phyloP scores from a whole-genome alignment of 2,113 vertebrate genomes.

The Poeciliopsis turrubarensis region DNA sequence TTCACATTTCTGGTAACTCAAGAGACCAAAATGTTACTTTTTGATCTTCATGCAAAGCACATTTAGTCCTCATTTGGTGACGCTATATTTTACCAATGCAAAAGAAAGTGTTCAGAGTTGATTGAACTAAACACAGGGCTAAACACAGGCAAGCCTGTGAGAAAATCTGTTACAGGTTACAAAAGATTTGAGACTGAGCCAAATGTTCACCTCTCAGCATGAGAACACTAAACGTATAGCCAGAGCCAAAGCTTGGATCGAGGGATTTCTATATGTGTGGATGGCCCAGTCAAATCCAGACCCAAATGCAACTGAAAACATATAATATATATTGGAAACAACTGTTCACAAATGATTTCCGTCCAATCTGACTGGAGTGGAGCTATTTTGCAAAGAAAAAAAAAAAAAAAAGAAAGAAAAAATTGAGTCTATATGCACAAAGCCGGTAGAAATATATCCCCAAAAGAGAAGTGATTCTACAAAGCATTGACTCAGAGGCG shows the following conservation, averaged over 20 bases:
- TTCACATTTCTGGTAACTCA: too few relatives aligned
- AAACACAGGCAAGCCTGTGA: neutral
- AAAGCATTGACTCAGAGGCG: neutral
- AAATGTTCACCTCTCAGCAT: neutral
- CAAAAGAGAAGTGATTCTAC: neutral
- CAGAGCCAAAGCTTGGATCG: neutral
- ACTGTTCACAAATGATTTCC: neutral
- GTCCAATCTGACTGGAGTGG: neutral
- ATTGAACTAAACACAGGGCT: neutral
- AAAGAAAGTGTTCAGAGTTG: neutral
- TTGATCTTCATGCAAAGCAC: neutral
- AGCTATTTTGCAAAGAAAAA: neutral
- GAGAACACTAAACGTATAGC: neutral
- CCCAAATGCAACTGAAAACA: neutral
- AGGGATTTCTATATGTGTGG: neutral
- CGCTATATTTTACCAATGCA: neutral
- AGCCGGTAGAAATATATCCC: neutral
- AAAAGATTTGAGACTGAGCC: neutral
- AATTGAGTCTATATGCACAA: neutral
- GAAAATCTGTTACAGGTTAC: neutral
- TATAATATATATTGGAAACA: neutral
- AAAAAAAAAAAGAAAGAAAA: too few relatives aligned
- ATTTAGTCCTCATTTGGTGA: neutral
- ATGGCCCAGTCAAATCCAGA: neutral
- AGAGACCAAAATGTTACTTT: neutral